Evolutionary conservation across 1,140 invertebrate species (phyloP).

Genomic region (Lordiphosa stackelbergi): DNA sequence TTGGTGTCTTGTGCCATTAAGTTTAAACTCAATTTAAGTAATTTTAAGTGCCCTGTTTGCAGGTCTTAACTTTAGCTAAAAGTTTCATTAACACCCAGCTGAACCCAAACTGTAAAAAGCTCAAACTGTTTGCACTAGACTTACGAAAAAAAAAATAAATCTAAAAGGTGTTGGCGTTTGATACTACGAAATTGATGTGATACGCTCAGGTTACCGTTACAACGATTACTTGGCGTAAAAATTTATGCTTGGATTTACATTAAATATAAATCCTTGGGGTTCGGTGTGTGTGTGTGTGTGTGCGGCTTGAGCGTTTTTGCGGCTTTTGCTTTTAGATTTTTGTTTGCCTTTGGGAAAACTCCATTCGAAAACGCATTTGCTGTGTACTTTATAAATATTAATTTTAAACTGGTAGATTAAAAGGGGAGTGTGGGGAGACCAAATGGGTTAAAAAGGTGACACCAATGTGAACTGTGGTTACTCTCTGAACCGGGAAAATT

Average conservation of each 20-base stretch:
- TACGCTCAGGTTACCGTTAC: conserved; percentile 1
- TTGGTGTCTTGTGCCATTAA: too few relatives aligned
- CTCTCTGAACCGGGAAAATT: too few relatives aligned
- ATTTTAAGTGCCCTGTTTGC: background rate
- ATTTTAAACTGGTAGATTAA: too few relatives aligned
- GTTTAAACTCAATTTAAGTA: background rate
- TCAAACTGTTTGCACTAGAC: conserved; percentile 2
- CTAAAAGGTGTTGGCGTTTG: conserved; percentile 8
- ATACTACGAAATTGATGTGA: conserved; percentile 5
- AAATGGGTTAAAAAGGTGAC: too few relatives aligned
- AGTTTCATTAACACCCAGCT: background rate
- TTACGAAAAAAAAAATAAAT: conserved; percentile 3
- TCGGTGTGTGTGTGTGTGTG: background rate
- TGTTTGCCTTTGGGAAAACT: background rate
- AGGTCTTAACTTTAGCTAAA: too few relatives aligned
- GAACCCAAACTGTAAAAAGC: background rate
- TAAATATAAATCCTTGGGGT: background rate
- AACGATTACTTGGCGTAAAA: conserved; percentile 6
- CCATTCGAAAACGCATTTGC: too few relatives aligned
- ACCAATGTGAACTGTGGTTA: too few relatives aligned
- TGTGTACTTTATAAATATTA: too few relatives aligned
- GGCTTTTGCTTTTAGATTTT: conserved; percentile 10
- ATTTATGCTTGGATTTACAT: conserved; percentile 5
- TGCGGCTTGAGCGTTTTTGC: conserved; percentile 7
- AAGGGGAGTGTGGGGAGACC: too few relatives aligned